Evolutionary conservation across 2,113 vertebrate genomes (phyloP).

Genomic region (Pelusios castaneus): DNA sequence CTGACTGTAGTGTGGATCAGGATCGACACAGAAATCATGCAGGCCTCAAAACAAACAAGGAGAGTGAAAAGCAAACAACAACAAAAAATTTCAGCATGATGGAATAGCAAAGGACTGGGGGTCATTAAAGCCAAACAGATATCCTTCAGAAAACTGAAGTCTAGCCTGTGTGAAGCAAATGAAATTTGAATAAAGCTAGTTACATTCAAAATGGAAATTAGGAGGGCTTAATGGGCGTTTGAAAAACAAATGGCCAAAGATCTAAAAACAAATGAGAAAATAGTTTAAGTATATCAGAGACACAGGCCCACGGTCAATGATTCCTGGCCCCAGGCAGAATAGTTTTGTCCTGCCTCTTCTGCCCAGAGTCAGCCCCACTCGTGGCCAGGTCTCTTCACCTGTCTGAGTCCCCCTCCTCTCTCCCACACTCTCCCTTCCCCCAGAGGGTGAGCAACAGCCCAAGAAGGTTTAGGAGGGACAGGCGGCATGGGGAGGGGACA

Average conservation of each 20-base stretch:
- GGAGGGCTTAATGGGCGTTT: background rate
- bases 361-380: too few relatives aligned
- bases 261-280: background rate
- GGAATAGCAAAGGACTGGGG: background rate
- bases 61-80: background rate
- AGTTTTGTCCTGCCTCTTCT: too few relatives aligned
- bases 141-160: background rate
- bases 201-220: background rate
- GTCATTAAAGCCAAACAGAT: background rate
- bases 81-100: background rate
- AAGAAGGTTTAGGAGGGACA: too few relatives aligned
- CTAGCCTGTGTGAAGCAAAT: background rate
- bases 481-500: too few relatives aligned
- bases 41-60: background rate
- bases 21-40: background rate
- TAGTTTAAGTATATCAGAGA: background rate
- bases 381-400: too few relatives aligned
- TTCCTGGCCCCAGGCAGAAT: too few relatives aligned
- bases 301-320: background rate
- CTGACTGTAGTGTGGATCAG: too few relatives aligned
- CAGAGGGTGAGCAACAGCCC: too few relatives aligned
- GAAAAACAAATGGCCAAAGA: background rate
- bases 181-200: background rate
- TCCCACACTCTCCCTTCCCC: too few relatives aligned
- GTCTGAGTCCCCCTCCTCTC: too few relatives aligned